Evolutionary conservation across 1,140 invertebrate species (phyloP), one percentile per base, ranked within the genome.

Genomic region (Drosophila parvula): DNA sequence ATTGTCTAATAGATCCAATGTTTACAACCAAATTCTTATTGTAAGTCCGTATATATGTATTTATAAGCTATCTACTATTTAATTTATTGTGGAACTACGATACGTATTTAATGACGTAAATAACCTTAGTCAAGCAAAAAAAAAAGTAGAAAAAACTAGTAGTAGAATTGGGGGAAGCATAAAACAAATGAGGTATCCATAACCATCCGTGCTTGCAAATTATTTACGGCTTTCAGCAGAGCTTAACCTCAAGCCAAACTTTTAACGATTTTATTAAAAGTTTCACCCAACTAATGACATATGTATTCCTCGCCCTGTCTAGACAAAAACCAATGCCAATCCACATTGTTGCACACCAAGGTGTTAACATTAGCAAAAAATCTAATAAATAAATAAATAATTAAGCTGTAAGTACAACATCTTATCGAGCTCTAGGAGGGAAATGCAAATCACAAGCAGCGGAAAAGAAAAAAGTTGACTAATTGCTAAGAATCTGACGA

Each of bases 401-500:
- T 57, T 68, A 58, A 32, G 41, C 63, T 50, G 53, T 48, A 55
- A 64, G 60, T 61, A 73, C 47, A 40, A 53, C 47, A 67, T 65
- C 45, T 41, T 36, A 67, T 58, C 30, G 57, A 36, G 27, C 43
- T 44, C 53, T 45, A 28, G 43, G 38, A 27, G 65, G 50, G 64
- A 75, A 82, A 76, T 76, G 74, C 73, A 67, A 76, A 76, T 76
- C 36, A 67, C 44, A 59, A 44, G 30, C 16, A n/a, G 4, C 28
- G 14, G 28, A 22, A 68, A 34, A 43, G 3, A 30, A 57, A 63
- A 67, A 77, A 44, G 43, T 50, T 65, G 60, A 62, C 73, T 85
- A 85, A 81, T 84, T 74, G 56, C 73, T 53, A 44, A 86, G 83
- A 77, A 83, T 79, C 50, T 62, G 27, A 63, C 38, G 53, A 70